Conservation (phyloP, 2,797 vertebrate genomes). For the Capromys pilorides region DNA sequence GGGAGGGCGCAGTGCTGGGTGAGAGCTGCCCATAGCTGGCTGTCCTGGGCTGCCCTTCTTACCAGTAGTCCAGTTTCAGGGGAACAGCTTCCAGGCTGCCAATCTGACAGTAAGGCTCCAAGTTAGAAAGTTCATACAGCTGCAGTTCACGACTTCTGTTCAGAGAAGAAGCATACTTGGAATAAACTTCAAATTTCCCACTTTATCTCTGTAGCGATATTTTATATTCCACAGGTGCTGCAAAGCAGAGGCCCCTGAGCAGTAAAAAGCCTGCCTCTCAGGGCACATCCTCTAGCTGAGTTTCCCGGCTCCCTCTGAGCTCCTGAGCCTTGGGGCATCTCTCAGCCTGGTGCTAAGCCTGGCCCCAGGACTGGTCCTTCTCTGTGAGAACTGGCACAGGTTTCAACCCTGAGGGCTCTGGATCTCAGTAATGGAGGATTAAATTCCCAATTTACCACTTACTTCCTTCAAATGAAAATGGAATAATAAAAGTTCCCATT, state of each 20-base stretch:
- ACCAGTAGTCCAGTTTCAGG: slow-evolving; percentile 89
- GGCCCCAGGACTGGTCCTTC: not conserved
- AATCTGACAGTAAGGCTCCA: slow-evolving; percentile 90
- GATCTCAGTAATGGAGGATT: not conserved
- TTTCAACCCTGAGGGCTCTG: not conserved
- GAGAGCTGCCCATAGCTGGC: rapidly evolving
- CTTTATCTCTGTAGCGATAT: not conserved
- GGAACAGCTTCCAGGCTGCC: slow-evolving; percentile 87
- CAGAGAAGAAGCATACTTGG: not conserved
- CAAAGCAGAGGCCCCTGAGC: not conserved
- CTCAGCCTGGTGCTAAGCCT: not conserved
- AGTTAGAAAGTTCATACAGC: slow-evolving; percentile 88
- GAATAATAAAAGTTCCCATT: not conserved
- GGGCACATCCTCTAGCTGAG: not conserved
- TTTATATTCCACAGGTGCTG: not conserved
- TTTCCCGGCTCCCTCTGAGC: not conserved
- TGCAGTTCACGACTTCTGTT: slow-evolving; percentile 89
- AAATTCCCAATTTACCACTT: not conserved
- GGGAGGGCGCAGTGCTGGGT: rapidly evolving
- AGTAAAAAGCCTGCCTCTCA: not conserved
- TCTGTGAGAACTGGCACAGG: not conserved
- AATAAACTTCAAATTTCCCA: not conserved
- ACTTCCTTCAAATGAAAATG: not conserved
- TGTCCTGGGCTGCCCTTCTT: slow-evolving; percentile 60
- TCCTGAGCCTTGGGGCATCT: too few species aligned